phyloP scores from a whole-genome alignment of 2,888 invertebrate genomes.

The Sesia apiformis region DNA sequence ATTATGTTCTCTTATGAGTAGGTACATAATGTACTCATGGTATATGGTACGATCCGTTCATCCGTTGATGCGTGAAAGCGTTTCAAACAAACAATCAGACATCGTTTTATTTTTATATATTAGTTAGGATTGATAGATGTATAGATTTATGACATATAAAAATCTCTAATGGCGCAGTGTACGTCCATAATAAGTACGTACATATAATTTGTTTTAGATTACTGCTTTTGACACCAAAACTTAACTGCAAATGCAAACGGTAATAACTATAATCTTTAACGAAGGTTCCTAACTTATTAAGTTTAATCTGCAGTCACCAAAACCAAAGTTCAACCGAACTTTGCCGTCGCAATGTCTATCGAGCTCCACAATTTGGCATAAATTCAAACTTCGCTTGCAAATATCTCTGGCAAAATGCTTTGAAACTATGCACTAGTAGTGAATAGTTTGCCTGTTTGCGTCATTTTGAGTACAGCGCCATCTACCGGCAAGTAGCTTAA shows the following conservation, averaged over 20 bases:
- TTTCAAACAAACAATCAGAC: too few relatives aligned
- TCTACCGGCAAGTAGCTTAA: conserved; percentile 38
- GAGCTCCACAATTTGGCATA: conserved; percentile 39
- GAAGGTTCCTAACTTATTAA: conserved; percentile 10
- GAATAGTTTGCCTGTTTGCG: conserved; percentile 9
- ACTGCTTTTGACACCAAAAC: neutral
- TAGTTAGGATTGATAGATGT: too few relatives aligned
- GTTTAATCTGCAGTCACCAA: conserved; percentile 44
- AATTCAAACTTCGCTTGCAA: conserved; percentile 30
- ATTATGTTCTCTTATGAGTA: too few relatives aligned
- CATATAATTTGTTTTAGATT: too few relatives aligned
- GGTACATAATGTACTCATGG: too few relatives aligned
- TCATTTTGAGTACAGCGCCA: conserved; percentile 35
- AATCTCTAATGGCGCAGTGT: too few relatives aligned
- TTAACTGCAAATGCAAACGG: neutral
- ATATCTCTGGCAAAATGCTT: neutral
- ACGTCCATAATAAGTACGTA: too few relatives aligned
- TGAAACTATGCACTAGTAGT: conserved; percentile 4
- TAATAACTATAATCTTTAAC: conserved; percentile 7
- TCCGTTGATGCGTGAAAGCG: too few relatives aligned
- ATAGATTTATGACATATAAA: too few relatives aligned
- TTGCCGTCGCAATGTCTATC: conserved; percentile 19
- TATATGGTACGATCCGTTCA: too few relatives aligned
- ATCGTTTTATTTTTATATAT: too few relatives aligned
- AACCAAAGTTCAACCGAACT: conserved; percentile 21